A percentile compares a stretch with the other conserved stretches of the same genome.
Evolutionary conservation across 2,888 invertebrate genomes (phyloP).

Genomic region (Drosophila mercatorum): DNA sequence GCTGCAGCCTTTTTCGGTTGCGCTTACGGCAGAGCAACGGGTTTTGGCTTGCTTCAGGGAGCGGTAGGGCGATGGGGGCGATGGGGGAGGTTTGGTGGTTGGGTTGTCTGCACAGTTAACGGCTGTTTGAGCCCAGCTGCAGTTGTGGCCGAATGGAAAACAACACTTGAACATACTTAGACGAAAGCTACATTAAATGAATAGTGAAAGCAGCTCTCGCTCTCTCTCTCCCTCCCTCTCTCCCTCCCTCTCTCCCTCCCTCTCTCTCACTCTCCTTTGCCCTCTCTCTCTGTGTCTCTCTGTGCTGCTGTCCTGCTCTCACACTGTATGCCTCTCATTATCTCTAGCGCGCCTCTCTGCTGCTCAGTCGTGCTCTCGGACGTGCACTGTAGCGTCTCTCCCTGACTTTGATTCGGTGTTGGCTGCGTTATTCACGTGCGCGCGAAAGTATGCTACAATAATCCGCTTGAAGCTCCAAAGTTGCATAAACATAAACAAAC

Average conservation of each 20-base stretch:
- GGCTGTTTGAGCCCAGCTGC: constrained; percentile 11
- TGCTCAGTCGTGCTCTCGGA: not conserved
- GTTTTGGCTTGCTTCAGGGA: not conserved
- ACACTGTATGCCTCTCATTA: not conserved
- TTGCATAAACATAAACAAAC: constrained; percentile 73
- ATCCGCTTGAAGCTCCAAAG: constrained; percentile 25
- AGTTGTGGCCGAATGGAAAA: constrained; percentile 8
- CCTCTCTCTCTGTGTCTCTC: not conserved
- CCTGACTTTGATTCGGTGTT: constrained; percentile 26
- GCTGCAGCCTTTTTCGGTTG: constrained; percentile 34
- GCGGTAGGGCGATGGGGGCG: no score
- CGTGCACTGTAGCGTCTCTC: constrained; percentile 18
- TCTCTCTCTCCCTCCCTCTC: not conserved
- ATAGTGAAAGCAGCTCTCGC: constrained; percentile 32
- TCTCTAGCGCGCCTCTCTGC: not conserved
- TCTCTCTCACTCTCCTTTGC: not conserved
- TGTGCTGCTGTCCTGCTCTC: not conserved
- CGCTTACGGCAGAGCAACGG: constrained; percentile 5
- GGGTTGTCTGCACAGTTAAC: constrained; percentile 17
- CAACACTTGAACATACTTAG: constrained; percentile 24
- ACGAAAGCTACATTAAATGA: constrained; percentile 21
- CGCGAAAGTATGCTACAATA: constrained; percentile 62
- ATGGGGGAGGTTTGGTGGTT: not conserved
- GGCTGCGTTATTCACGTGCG: constrained; percentile 60
- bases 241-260: not conserved